A percentile compares a stretch with the other conserved stretches of the same genome.
Conservation (phyloP, 2,113 vertebrate species). For the Crotalus tigris region DNA sequence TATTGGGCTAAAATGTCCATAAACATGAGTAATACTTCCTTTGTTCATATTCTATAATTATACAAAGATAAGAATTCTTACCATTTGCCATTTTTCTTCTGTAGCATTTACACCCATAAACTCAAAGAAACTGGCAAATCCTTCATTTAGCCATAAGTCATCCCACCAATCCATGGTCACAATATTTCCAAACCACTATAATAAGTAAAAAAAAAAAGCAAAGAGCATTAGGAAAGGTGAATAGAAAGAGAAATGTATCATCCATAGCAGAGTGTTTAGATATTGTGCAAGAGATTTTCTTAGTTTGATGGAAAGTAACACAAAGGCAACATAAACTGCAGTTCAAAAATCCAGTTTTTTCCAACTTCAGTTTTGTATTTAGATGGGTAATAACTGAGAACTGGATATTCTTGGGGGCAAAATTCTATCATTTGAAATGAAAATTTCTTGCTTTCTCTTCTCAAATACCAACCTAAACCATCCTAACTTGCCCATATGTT, state of each 20-base stretch:
- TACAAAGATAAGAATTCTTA: conserved; percentile 62
- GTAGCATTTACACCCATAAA: conserved; percentile 80
- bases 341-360: not conserved
- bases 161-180: conserved; percentile 99
- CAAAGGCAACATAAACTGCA: not conserved
- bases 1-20: not conserved
- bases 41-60: not conserved
- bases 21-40: not conserved
- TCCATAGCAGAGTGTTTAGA: not conserved
- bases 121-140: conserved; percentile 96
- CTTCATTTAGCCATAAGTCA: conserved; percentile 95
- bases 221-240: conserved; percentile 10
- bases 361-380: not conserved
- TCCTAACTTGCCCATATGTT: not conserved
- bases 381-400: not conserved
- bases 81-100: conserved; percentile 85
- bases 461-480: not conserved
- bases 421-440: not conserved
- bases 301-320: not conserved
- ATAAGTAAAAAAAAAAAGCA: conserved; percentile 27
- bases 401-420: not conserved
- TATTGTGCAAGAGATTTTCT: not conserved
- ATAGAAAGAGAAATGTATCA: not conserved
- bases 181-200: conserved; percentile 96
- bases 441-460: not conserved